Percentiles rank a stretch among this genome's conserved stretches.
Evolutionary conservation across 2,113 vertebrate genomes (phyloP).

Genomic region (Aphyosemion australe): DNA sequence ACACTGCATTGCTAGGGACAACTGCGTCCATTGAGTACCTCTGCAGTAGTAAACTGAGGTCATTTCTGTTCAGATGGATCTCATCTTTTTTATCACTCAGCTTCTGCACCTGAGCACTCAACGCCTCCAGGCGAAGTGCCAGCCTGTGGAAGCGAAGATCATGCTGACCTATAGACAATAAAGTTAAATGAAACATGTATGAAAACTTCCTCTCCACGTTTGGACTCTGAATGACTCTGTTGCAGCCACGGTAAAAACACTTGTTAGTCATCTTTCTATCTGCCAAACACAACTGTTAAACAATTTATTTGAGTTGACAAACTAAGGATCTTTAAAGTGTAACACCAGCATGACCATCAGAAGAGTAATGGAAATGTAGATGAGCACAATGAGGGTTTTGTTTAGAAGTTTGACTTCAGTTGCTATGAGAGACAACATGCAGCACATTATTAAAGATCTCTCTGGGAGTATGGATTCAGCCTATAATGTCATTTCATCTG

Average conservation of each 20-base stretch:
- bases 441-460: neutral
- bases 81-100: slow-evolving; percentile 58
- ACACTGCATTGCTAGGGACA: neutral
- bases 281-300: neutral
- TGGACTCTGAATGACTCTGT: neutral
- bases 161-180: slow-evolving; percentile 45
- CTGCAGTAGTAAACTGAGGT: slow-evolving; percentile 61
- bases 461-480: slow-evolving; percentile 3
- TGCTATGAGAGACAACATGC: neutral
- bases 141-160: slow-evolving; percentile 48
- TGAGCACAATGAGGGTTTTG: slow-evolving; percentile 7
- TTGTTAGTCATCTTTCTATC: neutral
- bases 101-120: slow-evolving; percentile 68
- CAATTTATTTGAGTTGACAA: neutral
- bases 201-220: neutral
- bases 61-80: slow-evolving; percentile 39
- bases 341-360: neutral
- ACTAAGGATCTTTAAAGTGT: slow-evolving; percentile 17
- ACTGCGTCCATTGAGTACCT: slow-evolving; percentile 45
- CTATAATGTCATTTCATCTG: slow-evolving; percentile 47
- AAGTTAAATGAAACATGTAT: neutral
- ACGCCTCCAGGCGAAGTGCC: slow-evolving; percentile 68
- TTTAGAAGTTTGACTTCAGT: neutral
- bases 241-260: neutral
- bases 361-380: neutral